Evolutionary conservation across 2,797 vertebrate genomes (phyloP).

Genomic region (Uromys caudimaculatus): DNA sequence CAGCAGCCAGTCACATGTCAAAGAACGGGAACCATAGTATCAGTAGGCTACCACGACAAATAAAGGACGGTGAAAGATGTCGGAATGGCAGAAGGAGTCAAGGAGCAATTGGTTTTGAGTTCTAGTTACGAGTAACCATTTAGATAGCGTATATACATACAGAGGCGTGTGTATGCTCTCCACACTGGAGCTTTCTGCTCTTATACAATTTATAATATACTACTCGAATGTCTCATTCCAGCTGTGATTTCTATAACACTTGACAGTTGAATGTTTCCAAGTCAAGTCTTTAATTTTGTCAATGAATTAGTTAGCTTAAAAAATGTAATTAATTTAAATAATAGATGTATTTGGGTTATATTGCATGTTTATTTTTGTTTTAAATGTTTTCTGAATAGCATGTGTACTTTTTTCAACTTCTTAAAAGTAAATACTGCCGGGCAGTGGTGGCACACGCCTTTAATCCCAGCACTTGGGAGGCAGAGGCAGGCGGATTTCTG

Average conservation of each 20-base stretch:
- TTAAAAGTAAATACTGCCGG: too few species aligned
- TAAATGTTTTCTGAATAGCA: conserved; percentile 48
- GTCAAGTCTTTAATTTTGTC: conserved; percentile 41
- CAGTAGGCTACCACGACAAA: background rate
- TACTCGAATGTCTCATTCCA: background rate
- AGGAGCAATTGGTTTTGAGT: background rate
- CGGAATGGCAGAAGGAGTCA: background rate
- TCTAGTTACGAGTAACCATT: background rate
- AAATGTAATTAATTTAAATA: conserved; percentile 29
- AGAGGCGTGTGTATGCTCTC: background rate
- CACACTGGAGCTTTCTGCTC: background rate
- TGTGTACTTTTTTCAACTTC: conserved; percentile 40
- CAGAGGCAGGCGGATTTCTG: too few species aligned
- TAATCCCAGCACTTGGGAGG: too few species aligned
- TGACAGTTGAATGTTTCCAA: conserved; percentile 58
- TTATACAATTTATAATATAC: background rate
- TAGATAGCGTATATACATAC: background rate
- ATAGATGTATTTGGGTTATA: conserved; percentile 1
- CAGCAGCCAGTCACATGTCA: background rate
- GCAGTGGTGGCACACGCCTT: too few species aligned
- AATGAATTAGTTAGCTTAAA: conserved; percentile 28
- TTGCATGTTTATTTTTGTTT: conserved; percentile 17
- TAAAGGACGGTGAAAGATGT: background rate
- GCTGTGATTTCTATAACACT: background rate
- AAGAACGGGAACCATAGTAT: background rate